Conservation (phyloP, 1,140 invertebrate species). For the honey bee (Apis mellifera) region Amel_HAv3.1 CM009940.2:3761001-3761500, state of each 20-base stretch:
- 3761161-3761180: slow-evolving; percentile 75
- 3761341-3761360: neutral
- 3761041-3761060: slow-evolving; percentile 80
- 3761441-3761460: neutral
- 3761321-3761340: neutral
- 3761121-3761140: slow-evolving; percentile 38
- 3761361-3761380: neutral
- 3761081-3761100: slow-evolving; percentile 55
- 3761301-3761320: neutral
- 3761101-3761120: slow-evolving; percentile 35
- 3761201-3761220: slow-evolving; percentile 44
- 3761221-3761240: slow-evolving; percentile 18
- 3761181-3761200: slow-evolving; percentile 80
- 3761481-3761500: no score
- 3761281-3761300: neutral
- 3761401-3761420: no score
- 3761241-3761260: neutral
- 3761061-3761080: slow-evolving; percentile 46
- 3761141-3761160: slow-evolving; percentile 49
- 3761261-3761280: slow-evolving; percentile 1
- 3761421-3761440: no score
- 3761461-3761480: neutral
- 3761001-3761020: slow-evolving; percentile 73
- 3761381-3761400: neutral
- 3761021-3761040: slow-evolving; percentile 80